These are phyloP conservation scores for Amblyopsis hoosieri DNA, from an alignment of 2,797 vertebrate species.

Conservation along the genomic window DNA sequence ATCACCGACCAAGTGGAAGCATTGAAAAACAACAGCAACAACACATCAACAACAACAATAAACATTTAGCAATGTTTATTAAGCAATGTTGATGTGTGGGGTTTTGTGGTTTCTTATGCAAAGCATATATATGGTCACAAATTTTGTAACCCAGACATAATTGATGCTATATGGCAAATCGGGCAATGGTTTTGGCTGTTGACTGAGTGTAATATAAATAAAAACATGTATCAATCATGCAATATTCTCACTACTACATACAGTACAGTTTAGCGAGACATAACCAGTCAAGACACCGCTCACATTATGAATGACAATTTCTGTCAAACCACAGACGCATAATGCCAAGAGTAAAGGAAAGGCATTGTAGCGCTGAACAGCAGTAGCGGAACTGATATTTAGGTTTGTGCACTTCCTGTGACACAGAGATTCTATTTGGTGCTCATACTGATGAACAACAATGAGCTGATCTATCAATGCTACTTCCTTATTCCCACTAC, in stretches of 20 bases:
- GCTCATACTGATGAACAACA: constrained; percentile 23
- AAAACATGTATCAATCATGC: background rate
- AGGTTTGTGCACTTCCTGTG: constrained; percentile 57
- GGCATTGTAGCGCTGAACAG: constrained; percentile 31
- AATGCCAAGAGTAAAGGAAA: constrained; percentile 56
- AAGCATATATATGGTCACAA: too few species aligned
- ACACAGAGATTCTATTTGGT: constrained; percentile 29
- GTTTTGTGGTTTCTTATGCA: too few species aligned
- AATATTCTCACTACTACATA: background rate
- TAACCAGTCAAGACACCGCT: constrained; percentile 9
- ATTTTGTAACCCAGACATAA: too few species aligned
- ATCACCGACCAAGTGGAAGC: too few species aligned
- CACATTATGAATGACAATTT: constrained; percentile 27
- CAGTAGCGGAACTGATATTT: constrained; percentile 45
- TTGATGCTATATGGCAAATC: too few species aligned
- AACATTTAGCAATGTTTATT: too few species aligned
- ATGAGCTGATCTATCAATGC: constrained; percentile 44
- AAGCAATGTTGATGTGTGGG: too few species aligned
- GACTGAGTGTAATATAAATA: too few species aligned
- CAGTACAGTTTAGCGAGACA: constrained; percentile 13
- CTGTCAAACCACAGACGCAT: constrained; percentile 65
- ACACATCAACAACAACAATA: too few species aligned
- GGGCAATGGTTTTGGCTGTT: too few species aligned
- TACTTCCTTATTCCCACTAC: constrained; percentile 62
- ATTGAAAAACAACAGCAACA: too few species aligned